phyloP scores from a whole-genome alignment of 2,888 invertebrate species.

The Heterodera filipjevi region DNA sequence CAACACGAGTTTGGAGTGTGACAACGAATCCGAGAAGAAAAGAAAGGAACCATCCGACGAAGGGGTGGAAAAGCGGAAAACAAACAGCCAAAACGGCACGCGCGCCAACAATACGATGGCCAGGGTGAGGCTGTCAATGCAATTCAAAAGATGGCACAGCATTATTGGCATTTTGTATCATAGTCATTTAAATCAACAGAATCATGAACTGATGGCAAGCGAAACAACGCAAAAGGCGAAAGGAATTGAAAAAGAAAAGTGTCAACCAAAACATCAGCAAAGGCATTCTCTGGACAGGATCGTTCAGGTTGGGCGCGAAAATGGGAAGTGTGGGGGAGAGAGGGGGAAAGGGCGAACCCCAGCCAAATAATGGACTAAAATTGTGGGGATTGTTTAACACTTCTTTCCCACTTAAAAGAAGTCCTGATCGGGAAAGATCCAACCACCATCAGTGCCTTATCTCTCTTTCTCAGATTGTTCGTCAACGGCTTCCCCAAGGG shows the following conservation, averaged over 20 bases:
- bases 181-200: neutral
- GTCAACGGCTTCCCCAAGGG: constrained; percentile 3
- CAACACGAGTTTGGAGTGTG: constrained; percentile 14
- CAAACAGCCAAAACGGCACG: neutral
- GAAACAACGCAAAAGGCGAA: neutral
- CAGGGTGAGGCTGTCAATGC: neutral
- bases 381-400: no score
- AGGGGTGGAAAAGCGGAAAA: constrained; percentile 14
- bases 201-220: neutral
- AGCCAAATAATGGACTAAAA: neutral
- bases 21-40: neutral
- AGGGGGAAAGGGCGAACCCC: neutral
- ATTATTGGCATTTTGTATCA: no score
- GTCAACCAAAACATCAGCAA: neutral
- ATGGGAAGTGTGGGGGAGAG: neutral
- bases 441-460: no score
- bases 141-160: no score
- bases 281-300: neutral
- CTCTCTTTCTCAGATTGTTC: neutral
- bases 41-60: neutral
- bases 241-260: neutral
- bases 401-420: no score
- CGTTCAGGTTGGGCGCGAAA: neutral
- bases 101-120: neutral
- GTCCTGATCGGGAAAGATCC: no score